Percentiles rank a stretch among this genome's conserved stretches.
Evolutionary conservation across 2,888 invertebrate species (phyloP).

Genomic region (Physocephala rufipes): DNA sequence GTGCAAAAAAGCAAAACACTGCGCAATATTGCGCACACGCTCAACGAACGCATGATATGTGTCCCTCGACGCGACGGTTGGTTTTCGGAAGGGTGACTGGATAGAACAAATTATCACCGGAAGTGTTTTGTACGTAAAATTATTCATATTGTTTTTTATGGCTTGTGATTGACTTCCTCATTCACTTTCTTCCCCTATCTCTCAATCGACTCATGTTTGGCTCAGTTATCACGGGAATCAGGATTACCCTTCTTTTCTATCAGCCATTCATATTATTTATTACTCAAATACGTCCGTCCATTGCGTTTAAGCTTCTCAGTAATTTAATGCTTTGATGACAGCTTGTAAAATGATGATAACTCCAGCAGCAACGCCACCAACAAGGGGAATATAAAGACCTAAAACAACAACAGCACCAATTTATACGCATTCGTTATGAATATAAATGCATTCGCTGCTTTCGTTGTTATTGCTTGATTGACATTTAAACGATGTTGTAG

Average conservation of each 20-base stretch:
- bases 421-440: constrained; percentile 20
- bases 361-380: no score
- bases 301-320: constrained; percentile 16
- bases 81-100: constrained; percentile 8
- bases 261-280: constrained; percentile 1
- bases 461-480: constrained; percentile 48
- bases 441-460: constrained; percentile 44
- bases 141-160: constrained; percentile 44
- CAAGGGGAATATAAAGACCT: no score
- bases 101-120: constrained; percentile 52
- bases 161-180: not conserved
- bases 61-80: constrained; percentile 43
- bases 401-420: constrained; percentile 17
- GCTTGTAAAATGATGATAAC: constrained; percentile 18
- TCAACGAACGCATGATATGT: not conserved
- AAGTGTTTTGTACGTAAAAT: constrained; percentile 57
- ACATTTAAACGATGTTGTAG: constrained; percentile 49
- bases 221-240: not conserved
- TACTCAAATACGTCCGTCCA: constrained; percentile 1
- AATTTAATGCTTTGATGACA: constrained; percentile 40
- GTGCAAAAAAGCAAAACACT: no score
- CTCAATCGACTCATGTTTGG: not conserved
- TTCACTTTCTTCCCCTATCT: not conserved
- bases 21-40: constrained; percentile 23
- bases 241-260: constrained; percentile 3